Percentiles rank a stretch among this genome's conserved stretches.
These are phyloP conservation scores for Rugalucina vietnamica DNA, from an alignment of 2,888 invertebrate species.

Conservation along the genomic window DNA sequence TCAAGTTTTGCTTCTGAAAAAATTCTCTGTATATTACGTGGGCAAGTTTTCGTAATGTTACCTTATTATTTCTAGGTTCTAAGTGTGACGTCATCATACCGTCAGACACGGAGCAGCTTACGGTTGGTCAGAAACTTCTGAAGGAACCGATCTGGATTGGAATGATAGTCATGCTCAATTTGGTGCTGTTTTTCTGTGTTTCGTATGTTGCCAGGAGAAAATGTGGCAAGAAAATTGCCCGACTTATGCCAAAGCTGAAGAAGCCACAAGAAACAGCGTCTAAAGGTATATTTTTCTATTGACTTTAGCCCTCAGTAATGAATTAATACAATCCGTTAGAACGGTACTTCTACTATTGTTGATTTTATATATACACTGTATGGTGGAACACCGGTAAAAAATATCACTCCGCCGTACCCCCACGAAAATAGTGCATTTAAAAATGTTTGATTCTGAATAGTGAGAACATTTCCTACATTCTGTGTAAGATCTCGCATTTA, in stretches of 20 bases:
- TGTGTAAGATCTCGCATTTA: no score
- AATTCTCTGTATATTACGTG: no score
- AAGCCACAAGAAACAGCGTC: slow-evolving; percentile 18
- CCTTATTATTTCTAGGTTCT: neutral
- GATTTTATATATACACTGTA: no score
- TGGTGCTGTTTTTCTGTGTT: slow-evolving; percentile 91
- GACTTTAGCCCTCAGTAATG: no score
- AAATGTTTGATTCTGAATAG: no score
- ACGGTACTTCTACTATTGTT: no score
- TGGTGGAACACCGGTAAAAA: no score
- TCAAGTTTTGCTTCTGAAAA: neutral
- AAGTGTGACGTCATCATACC: slow-evolving; percentile 3
- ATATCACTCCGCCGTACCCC: no score
- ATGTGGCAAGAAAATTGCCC: slow-evolving; percentile 91
- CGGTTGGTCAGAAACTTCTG: slow-evolving; percentile 90
- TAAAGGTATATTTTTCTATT: slow-evolving; percentile 1
- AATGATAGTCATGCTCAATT: slow-evolving; percentile 92
- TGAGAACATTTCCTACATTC: no score
- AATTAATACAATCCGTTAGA: no score
- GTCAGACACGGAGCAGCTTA: neutral
- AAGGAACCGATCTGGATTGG: slow-evolving; percentile 96
- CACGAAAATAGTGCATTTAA: no score
- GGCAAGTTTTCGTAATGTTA: neutral
- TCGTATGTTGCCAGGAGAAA: slow-evolving; percentile 94
- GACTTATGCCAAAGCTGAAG: slow-evolving; percentile 44